A percentile compares a stretch with the other conserved stretches of the same genome.
Conservation (phyloP, 1,140 invertebrate genomes). For the Atta colombica region DNA sequence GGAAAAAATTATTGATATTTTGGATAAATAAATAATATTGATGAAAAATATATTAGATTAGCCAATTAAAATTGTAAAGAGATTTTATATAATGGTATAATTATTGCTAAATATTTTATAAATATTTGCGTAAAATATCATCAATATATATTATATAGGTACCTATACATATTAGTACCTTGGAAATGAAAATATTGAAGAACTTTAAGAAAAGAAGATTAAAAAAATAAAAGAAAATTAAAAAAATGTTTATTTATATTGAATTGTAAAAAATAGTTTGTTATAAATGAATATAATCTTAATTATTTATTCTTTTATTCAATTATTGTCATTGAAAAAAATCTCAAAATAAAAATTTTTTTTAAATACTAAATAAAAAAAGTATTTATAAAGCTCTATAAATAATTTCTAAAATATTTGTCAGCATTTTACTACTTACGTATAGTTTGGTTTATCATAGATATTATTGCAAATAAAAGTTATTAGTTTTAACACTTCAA, state of each 20-base stretch:
- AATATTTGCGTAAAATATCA: not conserved
- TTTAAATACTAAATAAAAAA: not conserved
- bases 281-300: conserved; percentile 1
- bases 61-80: not conserved
- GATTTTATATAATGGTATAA: not conserved
- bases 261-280: not conserved
- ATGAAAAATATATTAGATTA: not conserved
- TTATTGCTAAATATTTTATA: not conserved
- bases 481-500: not conserved
- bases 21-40: not conserved
- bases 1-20: not conserved
- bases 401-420: conserved; percentile 8
- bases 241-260: not conserved
- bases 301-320: not conserved
- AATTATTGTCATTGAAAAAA: not conserved
- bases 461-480: not conserved
- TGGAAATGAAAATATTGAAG: not conserved
- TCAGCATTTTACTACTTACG: not conserved
- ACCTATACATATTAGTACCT: not conserved
- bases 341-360: not conserved
- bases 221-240: not conserved
- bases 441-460: not conserved
- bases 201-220: not conserved
- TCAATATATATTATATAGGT: not conserved
- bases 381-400: not conserved